Base-by-base conservation (phyloP, 2,797 vertebrate species). In the Acrossocheilus fasciatus region DNA sequence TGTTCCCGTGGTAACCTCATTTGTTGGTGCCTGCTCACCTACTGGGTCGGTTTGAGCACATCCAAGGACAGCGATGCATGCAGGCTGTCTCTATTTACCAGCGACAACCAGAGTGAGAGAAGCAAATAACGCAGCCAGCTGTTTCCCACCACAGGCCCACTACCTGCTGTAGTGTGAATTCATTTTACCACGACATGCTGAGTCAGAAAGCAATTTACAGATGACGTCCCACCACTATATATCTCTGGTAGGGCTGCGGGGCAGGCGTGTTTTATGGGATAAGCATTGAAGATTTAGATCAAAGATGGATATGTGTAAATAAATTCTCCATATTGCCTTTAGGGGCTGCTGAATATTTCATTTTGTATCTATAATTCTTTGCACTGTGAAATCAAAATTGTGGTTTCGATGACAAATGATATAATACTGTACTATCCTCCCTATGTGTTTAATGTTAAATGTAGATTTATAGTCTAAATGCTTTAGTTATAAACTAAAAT, bases 131-230 rank as follows among this genome's bases (percentile, higher is more conserved):
- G n/a, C 74, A 83, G 69, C 74, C 81, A 88, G 88, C 89, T 88
- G 85, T 78, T 62, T 81, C 66, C 66, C 57, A 81, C 76, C 50
- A 23, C 45, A 41, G 75, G 76, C 81, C 62, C 47, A 59, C 62
- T 84, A 84, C 82, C 88, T 69, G 77, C 41, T 83, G 82, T 45
- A 80, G 82, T 18, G 50, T 47, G 54, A 88, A 89, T 90, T 85
- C 76, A 89, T 91, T 87, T 86, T 47, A 69, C 84, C 87, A 81
- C 74, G 78, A 82, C 83, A 86, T 84, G 88, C 85, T 84, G 88
- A 88, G 76, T 89, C 86, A 90, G 86, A 78, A 89, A 70, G 68
- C 83, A 84, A 83, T 88, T 52, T 86, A 62, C 72, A 79, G 88
- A 43, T 54, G 81, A 86, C 85, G 23, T 82, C 73, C 78, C 74